These are phyloP conservation scores for Schizopygopsis pylzovi DNA, from an alignment of 2,797 vertebrate species.

Conservation along the genomic window DNA sequence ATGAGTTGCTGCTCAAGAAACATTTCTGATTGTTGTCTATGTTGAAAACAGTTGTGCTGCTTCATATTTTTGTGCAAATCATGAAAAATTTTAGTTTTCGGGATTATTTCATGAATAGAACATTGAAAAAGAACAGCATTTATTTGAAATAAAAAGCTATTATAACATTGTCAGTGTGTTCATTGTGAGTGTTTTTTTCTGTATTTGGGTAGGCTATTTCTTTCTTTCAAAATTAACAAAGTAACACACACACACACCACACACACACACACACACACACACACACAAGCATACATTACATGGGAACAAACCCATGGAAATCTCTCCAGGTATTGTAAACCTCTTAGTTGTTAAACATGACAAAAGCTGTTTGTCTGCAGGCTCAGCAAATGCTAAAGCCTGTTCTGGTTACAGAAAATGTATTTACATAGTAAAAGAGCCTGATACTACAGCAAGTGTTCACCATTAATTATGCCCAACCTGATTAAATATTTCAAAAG, in stretches of 20 bases:
- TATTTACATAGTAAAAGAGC: neutral
- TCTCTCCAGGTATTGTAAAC: neutral
- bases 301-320: neutral
- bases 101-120: neutral
- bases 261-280: neutral
- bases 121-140: no score
- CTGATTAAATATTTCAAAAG: slow-evolving; percentile 5
- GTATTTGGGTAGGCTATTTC: no score
- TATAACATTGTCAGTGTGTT: no score
- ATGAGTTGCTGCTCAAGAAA: neutral
- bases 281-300: neutral
- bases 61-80: neutral
- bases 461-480: neutral
- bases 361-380: neutral
- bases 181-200: no score
- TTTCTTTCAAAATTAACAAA: no score
- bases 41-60: neutral
- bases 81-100: neutral
- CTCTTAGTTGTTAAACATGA: neutral
- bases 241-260: no score
- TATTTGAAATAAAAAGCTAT: no score
- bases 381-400: neutral
- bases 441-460: neutral
- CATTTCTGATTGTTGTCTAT: neutral
- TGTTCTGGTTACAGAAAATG: neutral